Percentiles rank a stretch among this genome's conserved stretches.
phyloP scores from a whole-genome alignment of 2,797 vertebrate genomes.

The Falco novaeseelandiae region DNA sequence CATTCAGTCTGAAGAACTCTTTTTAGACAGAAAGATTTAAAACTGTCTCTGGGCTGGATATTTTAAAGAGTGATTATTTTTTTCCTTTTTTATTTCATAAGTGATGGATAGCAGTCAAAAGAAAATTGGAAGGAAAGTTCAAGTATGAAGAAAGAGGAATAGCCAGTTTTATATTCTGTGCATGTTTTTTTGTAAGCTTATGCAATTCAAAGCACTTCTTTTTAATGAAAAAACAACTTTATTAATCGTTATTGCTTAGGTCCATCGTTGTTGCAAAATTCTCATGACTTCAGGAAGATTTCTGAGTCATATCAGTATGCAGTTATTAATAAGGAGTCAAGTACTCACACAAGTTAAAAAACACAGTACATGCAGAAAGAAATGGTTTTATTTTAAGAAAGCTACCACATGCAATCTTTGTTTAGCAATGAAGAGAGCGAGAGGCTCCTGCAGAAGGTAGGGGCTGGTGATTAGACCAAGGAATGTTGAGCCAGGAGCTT shows the following conservation, averaged over 20 bases:
- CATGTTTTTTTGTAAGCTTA: background rate
- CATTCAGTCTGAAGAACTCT: conserved; percentile 3
- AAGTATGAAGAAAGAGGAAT: background rate
- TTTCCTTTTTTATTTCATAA: background rate
- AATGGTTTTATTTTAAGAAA: background rate
- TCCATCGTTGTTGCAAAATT: background rate
- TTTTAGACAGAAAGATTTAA: conserved; percentile 33
- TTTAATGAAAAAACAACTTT: background rate
- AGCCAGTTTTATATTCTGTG: background rate
- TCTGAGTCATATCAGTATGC: background rate
- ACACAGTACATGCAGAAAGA: background rate
- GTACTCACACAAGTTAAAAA: background rate
- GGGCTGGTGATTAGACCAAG: background rate
- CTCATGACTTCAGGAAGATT: background rate
- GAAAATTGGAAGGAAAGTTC: background rate
- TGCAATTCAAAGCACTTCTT: background rate
- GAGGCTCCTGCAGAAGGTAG: background rate
- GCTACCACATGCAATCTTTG: background rate
- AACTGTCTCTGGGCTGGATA: conserved; percentile 5
- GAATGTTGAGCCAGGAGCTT: conserved; percentile 23
- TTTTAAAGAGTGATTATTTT: background rate
- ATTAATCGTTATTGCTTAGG: background rate
- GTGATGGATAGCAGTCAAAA: background rate
- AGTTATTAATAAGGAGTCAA: background rate
- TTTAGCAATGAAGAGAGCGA: background rate